Conservation (phyloP, 2,113 vertebrate species). For the Erythrolamprus reginae region DNA sequence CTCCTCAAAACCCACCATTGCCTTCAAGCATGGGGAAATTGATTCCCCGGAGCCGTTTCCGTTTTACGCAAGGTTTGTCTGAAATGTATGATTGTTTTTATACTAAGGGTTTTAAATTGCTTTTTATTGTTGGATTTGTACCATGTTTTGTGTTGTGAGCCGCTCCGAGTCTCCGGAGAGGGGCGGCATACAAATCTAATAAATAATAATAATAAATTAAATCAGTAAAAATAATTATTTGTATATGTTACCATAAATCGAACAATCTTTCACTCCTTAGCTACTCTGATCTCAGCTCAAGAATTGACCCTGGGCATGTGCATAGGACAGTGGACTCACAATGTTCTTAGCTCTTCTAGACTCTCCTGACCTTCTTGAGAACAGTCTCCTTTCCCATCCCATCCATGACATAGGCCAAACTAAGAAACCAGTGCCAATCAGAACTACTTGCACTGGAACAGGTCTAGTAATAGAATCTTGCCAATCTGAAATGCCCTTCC, state of each 20-base stretch:
- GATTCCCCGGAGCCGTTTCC: too few species aligned
- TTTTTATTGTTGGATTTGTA: too few species aligned
- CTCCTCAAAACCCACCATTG: too few species aligned
- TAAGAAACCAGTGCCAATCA: background rate
- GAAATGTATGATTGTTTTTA: too few species aligned
- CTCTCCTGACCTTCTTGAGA: background rate
- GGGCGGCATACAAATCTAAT: too few species aligned
- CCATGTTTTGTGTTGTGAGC: too few species aligned
- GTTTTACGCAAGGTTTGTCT: too few species aligned
- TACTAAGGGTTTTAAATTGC: too few species aligned
- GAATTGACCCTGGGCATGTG: background rate
- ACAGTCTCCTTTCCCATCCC: background rate
- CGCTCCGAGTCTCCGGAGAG: too few species aligned
- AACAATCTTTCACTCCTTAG: constrained; percentile 5
- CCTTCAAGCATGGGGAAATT: too few species aligned
- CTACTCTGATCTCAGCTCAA: background rate
- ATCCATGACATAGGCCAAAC: background rate
- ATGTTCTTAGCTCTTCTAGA: background rate
- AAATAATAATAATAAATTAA: too few species aligned
- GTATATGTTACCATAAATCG: background rate
- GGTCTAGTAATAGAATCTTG: background rate
- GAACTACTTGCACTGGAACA: background rate
- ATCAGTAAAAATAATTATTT: background rate
- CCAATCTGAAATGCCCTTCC: background rate
- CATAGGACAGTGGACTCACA: background rate